phyloP scores from a whole-genome alignment of 2,888 invertebrate genomes.

The Eupithecia tripunctaria region DNA sequence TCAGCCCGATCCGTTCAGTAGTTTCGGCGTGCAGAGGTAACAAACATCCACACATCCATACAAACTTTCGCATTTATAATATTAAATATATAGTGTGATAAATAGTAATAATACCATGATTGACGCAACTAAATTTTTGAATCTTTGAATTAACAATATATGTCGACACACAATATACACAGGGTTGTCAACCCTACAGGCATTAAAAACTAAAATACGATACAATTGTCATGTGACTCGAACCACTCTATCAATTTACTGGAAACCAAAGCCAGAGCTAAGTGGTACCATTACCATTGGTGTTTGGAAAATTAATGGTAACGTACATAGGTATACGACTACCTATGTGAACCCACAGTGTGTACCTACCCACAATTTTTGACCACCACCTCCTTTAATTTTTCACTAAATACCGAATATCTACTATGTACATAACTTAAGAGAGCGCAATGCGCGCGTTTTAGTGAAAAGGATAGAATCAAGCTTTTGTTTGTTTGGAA shows the following conservation, averaged over 20 bases:
- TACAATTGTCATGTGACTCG: neutral
- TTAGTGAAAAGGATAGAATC: too few relatives aligned
- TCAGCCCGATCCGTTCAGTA: too few relatives aligned
- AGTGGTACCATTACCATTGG: neutral
- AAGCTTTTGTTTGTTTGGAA: too few relatives aligned
- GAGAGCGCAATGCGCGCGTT: too few relatives aligned
- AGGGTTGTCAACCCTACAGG: neutral
- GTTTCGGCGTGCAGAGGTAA: too few relatives aligned
- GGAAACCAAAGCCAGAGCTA: neutral
- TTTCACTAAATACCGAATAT: neutral
- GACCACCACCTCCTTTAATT: neutral
- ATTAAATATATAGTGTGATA: too few relatives aligned
- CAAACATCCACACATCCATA: too few relatives aligned
- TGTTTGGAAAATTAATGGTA: neutral
- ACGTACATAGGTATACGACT: neutral
- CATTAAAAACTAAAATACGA: neutral
- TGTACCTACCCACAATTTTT: too few relatives aligned
- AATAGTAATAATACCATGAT: neutral
- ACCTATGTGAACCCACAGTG: neutral
- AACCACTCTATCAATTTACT: neutral
- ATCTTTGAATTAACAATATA: too few relatives aligned
- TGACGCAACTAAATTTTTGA: too few relatives aligned
- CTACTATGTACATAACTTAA: neutral
- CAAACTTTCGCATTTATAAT: too few relatives aligned
- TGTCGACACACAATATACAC: neutral